A percentile compares a stretch with the other conserved stretches of the same genome.
Evolutionary conservation across 2,888 invertebrate species (phyloP).

Genomic region (Stenodera caucasica): DNA sequence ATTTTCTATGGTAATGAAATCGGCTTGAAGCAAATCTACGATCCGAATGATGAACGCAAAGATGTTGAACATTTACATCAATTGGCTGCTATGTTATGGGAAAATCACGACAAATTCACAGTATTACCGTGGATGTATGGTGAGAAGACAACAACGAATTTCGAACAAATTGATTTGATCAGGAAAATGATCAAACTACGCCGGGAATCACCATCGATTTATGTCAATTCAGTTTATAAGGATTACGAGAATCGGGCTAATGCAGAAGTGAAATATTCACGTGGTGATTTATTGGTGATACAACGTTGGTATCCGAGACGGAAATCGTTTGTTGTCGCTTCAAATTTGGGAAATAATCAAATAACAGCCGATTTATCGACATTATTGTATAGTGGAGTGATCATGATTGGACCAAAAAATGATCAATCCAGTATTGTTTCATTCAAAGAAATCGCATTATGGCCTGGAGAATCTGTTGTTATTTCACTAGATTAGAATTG

Average conservation of each 20-base stretch:
- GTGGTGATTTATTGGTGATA: conserved; percentile 67
- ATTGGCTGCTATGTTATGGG: conserved; percentile 71
- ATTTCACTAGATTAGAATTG: conserved; percentile 67
- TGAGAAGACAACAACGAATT: conserved; percentile 58
- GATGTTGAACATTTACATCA: conserved; percentile 68
- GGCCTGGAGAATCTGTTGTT: conserved; percentile 66
- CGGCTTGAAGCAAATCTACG: conserved; percentile 64
- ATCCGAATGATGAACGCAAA: conserved; percentile 62
- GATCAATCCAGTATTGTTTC: conserved; percentile 56
- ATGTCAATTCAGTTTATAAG: conserved; percentile 70
- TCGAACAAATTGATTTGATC: conserved; percentile 61
- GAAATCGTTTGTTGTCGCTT: conserved; percentile 74
- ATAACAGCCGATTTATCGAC: conserved; percentile 72
- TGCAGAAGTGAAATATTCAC: conserved; percentile 67
- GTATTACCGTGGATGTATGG: conserved; percentile 69
- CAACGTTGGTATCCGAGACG: conserved; percentile 80
- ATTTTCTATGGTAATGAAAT: conserved; percentile 94
- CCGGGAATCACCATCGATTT: conserved; percentile 69
- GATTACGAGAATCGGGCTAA: conserved; percentile 66
- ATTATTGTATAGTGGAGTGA: conserved; percentile 73
- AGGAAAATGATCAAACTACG: conserved; percentile 64
- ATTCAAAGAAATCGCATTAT: conserved; percentile 60
- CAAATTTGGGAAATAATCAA: conserved; percentile 67
- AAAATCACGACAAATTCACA: conserved; percentile 53
- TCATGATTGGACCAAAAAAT: conserved; percentile 59